A percentile compares a stretch with the other conserved stretches of the same genome.
These are phyloP conservation scores for Drosophila pruinosa DNA, from an alignment of 1,140 invertebrate species.

Conservation along the genomic window DNA sequence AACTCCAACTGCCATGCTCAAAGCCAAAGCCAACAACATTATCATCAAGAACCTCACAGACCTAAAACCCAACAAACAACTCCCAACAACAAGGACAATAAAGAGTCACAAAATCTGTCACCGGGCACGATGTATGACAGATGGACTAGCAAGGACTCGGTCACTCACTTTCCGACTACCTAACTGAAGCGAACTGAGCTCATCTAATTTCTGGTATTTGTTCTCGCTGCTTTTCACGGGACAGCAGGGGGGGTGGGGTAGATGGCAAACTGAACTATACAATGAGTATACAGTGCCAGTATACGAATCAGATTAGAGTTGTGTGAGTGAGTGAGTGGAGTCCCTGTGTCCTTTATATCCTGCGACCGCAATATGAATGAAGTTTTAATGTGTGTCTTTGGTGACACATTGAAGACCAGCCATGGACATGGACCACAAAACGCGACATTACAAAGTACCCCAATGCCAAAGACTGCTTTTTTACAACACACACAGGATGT, in stretches of 20 bases:
- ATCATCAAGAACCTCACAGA: constrained; percentile 10
- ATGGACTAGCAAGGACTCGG: constrained; percentile 46
- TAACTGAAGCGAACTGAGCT: constrained; percentile 46
- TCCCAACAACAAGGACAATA: constrained; percentile 41
- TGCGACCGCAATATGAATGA: constrained; percentile 56
- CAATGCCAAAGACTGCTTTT: neutral
- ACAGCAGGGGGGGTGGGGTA: neutral
- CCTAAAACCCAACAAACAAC: constrained; percentile 17
- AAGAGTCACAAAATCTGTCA: constrained; percentile 74
- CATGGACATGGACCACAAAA: constrained; percentile 3
- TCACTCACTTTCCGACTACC: neutral
- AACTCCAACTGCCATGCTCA: neutral
- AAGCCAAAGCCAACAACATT: constrained; percentile 1
- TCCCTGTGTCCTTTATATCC: constrained; percentile 13
- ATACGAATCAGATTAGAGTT: constrained; percentile 48
- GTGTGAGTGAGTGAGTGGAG: neutral
- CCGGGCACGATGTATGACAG: constrained; percentile 65
- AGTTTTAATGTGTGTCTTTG: constrained; percentile 67
- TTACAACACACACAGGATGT: neutral
- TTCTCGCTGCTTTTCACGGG: constrained; percentile 22
- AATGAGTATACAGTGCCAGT: neutral
- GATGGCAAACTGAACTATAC: neutral
- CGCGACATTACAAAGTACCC: too few relatives aligned
- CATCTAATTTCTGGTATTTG: constrained; percentile 72
- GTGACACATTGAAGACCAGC: constrained; percentile 48